Base-by-base conservation (phyloP, 2,113 vertebrate species). In the Pterocles orientalis region DNA sequence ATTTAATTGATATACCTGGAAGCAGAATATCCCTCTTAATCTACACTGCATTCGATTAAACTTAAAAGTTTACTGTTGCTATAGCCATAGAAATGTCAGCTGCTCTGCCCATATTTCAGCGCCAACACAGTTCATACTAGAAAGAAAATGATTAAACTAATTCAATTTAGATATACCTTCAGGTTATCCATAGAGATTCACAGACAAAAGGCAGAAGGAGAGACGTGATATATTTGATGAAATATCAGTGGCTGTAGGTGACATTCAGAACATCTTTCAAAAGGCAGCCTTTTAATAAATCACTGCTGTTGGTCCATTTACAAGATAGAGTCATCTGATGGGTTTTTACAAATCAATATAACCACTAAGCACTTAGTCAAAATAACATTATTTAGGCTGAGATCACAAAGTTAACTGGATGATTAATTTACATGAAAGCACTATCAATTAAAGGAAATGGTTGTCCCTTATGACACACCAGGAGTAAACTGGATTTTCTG, bases 281-380 rank as follows among this genome's bases (percentile, higher is more conserved):
- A 94, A 54, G 36, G 53, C 85, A 88, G 48, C 66, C 83, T 97
- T 95, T 82, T 93, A 82, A 97, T 97, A 97, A 85, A 92, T 92
- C 79, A 88, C 80, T 10, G 34, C 81, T 94, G 86, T 92, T 61
- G 84, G 95, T 96, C 80, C 94, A 93, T 85, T 95, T 94, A 69
- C 73, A 93, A 95, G 88, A 96, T 7, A 56, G 93, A 96, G 91
- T 58, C 51, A 94, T 85, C 91, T 83, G 94, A 95, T 81, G 81
- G 73, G 34, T 20, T 95, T 88, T 79, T 82, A 77, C 78, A 87
- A 97, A 98, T 97, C 96, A 96, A 97, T 94, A 90, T 48, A 95
- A 75, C 50, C 64, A 66, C 56, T 56, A 91, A 92, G 81, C 91
- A 93, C 88, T 96, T 86, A 94, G 75, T 96, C 92, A 93, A 95